phyloP scores from a whole-genome alignment of 2,113 vertebrate genomes.

The Nerophis lumbriciformis region DNA sequence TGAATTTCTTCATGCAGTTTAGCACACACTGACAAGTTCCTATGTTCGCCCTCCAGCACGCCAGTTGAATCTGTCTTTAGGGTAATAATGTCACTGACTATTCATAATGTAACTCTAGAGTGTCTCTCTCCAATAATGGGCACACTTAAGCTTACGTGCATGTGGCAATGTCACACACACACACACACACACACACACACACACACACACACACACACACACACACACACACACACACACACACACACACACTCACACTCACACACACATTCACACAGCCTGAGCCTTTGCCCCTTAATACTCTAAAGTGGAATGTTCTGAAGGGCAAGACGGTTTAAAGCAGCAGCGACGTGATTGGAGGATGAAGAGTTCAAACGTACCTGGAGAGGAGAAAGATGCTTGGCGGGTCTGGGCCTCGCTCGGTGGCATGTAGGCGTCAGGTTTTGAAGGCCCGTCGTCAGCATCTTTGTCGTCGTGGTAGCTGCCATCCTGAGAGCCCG shows the following conservation, averaged over 20 bases:
- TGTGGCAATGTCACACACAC: constrained; percentile 43
- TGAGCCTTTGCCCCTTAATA: constrained; percentile 27
- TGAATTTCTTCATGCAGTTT: constrained; percentile 59
- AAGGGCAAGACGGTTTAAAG: constrained; percentile 34
- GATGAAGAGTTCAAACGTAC: constrained; percentile 43
- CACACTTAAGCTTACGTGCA: constrained; percentile 55
- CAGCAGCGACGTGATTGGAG: neutral
- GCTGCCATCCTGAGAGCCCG: constrained; percentile 71
- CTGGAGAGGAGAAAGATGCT: constrained; percentile 68
- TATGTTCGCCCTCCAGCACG: constrained; percentile 38
- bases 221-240: neutral
- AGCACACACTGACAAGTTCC: constrained; percentile 57
- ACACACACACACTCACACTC: neutral
- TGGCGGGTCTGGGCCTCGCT: constrained; percentile 59
- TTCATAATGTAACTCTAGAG: constrained; percentile 66
- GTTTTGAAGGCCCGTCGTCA: constrained; percentile 75
- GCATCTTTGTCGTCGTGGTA: constrained; percentile 79
- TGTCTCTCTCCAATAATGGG: constrained; percentile 51
- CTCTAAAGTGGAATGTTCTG: constrained; percentile 37
- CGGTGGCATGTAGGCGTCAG: constrained; percentile 66
- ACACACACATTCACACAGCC: neutral
- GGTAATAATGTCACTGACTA: constrained; percentile 62
- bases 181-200: neutral
- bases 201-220: neutral
- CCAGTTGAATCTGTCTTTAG: constrained; percentile 56